Conservation (phyloP, 2,113 vertebrate species). For the Mastomys coucha region DNA sequence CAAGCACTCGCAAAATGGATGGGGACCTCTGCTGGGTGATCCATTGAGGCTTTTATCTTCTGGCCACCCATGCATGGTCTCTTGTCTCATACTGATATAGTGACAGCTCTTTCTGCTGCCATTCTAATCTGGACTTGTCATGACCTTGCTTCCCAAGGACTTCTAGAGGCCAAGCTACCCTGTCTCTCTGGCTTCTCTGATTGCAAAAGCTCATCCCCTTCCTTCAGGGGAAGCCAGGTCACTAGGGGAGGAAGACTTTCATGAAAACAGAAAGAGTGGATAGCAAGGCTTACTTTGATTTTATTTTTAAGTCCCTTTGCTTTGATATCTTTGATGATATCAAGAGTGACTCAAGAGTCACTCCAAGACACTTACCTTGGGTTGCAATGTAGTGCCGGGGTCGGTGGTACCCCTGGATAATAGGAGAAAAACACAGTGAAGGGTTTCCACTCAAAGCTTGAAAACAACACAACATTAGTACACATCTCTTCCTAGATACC, state of each 20-base stretch:
- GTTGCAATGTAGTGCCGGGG: conserved; percentile 94
- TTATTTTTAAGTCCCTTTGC: background rate
- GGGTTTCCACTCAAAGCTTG: background rate
- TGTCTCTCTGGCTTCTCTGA: background rate
- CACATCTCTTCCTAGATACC: background rate
- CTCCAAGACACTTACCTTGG: conserved; percentile 88
- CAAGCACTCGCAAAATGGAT: accelerated
- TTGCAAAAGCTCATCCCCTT: background rate
- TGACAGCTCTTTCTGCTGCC: background rate
- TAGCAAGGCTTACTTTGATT: background rate
- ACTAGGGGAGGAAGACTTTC: background rate
- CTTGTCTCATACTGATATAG: background rate
- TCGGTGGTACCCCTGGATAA: conserved; percentile 91
- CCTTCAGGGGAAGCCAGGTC: background rate
- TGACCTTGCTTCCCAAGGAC: background rate
- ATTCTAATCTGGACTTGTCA: background rate
- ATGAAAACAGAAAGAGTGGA: background rate
- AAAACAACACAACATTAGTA: background rate
- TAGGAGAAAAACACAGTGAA: conserved; percentile 53
- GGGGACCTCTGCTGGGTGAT: background rate
- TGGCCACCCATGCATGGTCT: background rate
- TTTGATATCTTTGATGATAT: background rate
- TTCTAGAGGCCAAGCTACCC: background rate
- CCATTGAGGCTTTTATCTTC: background rate
- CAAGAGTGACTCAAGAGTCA: too few relatives aligned